Conservation (phyloP, 2,113 vertebrate genomes). For the Casuarius casuarius region DNA sequence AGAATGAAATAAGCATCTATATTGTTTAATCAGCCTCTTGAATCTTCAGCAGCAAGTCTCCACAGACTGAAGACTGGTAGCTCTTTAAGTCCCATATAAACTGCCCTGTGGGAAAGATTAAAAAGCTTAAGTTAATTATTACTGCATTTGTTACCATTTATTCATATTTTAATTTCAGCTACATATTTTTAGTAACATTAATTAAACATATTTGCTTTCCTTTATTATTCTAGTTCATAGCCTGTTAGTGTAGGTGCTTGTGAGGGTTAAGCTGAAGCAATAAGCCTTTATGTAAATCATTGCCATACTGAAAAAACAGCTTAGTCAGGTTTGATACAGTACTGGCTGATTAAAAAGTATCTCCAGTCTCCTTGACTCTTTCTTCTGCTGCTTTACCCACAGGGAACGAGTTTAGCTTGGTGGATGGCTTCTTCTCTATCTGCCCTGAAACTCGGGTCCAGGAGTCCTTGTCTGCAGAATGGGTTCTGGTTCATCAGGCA, state of each 20-base stretch:
- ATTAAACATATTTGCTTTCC: background rate
- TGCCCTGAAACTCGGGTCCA: background rate
- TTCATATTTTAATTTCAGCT: background rate
- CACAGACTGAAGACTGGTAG: background rate
- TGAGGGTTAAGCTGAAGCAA: background rate
- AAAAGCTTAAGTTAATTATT: background rate
- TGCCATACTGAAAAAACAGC: background rate
- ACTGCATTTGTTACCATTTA: background rate
- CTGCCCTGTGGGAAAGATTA: background rate
- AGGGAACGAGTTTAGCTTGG: fast-evolving
- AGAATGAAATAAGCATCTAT: background rate
- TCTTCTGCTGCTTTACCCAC: background rate
- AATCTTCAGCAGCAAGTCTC: background rate
- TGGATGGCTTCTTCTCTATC: background rate
- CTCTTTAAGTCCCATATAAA: background rate
- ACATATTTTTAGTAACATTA: background rate
- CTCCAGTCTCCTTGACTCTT: background rate
- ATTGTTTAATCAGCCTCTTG: background rate
- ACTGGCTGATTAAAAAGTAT: background rate
- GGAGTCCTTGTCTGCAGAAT: fast-evolving
- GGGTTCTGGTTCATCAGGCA: background rate
- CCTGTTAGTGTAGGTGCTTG: background rate
- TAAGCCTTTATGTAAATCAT: background rate
- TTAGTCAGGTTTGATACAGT: background rate
- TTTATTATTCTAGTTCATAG: background rate